A percentile compares a stretch with the other conserved stretches of the same genome.
phyloP scores from a whole-genome alignment of 2,888 invertebrate genomes.

The Pasiphila rectangulata region DNA sequence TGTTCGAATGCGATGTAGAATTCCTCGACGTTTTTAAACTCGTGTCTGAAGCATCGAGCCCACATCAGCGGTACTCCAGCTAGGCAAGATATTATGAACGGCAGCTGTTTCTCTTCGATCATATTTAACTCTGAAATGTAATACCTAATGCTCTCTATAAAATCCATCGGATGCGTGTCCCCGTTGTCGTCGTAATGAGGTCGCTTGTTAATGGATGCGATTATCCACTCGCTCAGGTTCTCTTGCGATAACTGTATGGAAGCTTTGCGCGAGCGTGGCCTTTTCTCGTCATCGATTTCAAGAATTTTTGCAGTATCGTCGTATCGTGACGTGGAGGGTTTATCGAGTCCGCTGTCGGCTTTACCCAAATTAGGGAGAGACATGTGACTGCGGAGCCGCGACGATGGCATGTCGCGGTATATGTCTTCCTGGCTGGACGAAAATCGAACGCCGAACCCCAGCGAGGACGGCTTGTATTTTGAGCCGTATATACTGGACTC shows the following conservation, averaged over 20 bases:
- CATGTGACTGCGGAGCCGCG: conserved; percentile 70
- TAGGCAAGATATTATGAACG: conserved; percentile 70
- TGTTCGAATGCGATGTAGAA: conserved; percentile 70
- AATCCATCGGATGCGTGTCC: conserved; percentile 73
- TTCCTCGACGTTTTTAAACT: conserved; percentile 59
- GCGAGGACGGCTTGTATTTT: conserved; percentile 66
- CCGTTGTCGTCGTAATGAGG: conserved; percentile 71
- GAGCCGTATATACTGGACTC: conserved; percentile 55
- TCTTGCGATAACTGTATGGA: conserved; percentile 59
- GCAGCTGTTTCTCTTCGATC: conserved; percentile 61
- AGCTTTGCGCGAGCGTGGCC: conserved; percentile 41
- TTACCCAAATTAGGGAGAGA: conserved; percentile 75
- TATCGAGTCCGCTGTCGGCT: conserved; percentile 54
- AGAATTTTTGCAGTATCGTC: conserved; percentile 58
- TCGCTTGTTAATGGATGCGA: conserved; percentile 65
- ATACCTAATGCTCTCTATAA: conserved; percentile 66
- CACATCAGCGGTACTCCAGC: conserved; percentile 73
- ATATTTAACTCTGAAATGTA: conserved; percentile 69
- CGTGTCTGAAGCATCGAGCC: conserved; percentile 70
- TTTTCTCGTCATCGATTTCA: conserved; percentile 63
- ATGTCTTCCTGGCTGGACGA: conserved; percentile 76
- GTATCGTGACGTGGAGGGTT: conserved; percentile 46
- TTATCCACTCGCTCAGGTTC: conserved; percentile 66
- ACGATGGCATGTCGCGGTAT: conserved; percentile 68
- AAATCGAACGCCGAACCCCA: conserved; percentile 73